Base-by-base conservation (phyloP, 1,140 invertebrate genomes). In the Drosophila funebris region DNA sequence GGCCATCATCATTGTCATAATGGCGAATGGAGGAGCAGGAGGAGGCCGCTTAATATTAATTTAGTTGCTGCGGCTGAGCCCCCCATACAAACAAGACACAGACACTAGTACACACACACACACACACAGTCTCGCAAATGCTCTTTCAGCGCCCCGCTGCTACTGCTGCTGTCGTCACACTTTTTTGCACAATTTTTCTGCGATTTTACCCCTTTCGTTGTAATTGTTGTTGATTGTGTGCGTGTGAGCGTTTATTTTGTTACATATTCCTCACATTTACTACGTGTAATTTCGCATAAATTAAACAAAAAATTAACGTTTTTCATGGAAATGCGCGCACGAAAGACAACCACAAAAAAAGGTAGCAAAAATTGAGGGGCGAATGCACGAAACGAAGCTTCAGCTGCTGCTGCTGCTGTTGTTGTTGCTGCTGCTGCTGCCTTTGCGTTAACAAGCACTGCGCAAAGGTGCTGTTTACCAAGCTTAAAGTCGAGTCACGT, bases 111-210 rank as follows among this genome's bases (percentile, higher is more conserved):
- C 69, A 43, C 31, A 53, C 43, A 73, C 44, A 48, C 36, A 69
- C 61, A 76, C 6, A 27, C 33, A 82, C 70, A 71, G 71, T 57
- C 52, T 54, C 68, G 62, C 20, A 22, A 46, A 44, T 36, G 33
- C 69, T 61, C 53, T 27, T 58, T 37, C 31, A 37, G 33, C 41
- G n/a, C 46, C 16, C 24, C 68, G 50, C 66, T 62, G 52, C 50
- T 41, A 13, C 11, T 13, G 8, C 5, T 46, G 29, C 27, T 73
- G 68, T 73, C 82, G 82, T 87, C 78, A 88, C 82, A 87, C 43
- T 73, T 81, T 87, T 88, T 88, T 87, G 82, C 82, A 85, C 82
- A 85, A 88, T 88, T 78, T 73, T 77, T 46, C 66, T 60, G 58
- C 31, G 29, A 62, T 69, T 69, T 57, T 61, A 29, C 41, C 54